These are phyloP conservation scores for Podarcis raffonei DNA, from an alignment of 2,113 vertebrate species.

Conservation along the genomic window DNA sequence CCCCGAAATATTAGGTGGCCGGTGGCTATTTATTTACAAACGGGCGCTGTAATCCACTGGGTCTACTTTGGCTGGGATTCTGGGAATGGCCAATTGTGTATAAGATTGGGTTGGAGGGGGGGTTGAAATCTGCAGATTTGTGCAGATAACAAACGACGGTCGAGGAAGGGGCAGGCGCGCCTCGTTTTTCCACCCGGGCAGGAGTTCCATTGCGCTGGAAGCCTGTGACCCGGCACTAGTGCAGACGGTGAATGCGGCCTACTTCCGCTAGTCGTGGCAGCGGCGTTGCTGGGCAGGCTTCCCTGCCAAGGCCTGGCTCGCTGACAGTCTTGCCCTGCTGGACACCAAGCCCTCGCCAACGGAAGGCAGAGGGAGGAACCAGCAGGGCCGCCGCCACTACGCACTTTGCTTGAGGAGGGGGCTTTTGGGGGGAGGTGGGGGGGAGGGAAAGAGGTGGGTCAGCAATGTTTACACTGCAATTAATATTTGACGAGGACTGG, in stretches of 20 bases:
- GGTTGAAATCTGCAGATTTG: neutral
- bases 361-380: neutral
- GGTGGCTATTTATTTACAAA: neutral
- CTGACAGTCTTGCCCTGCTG: neutral
- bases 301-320: neutral
- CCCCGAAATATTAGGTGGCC: neutral
- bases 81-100: neutral
- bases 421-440: neutral
- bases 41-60: neutral
- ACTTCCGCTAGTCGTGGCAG: neutral
- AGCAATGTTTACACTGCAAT: accelerated
- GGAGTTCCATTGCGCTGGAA: accelerated
- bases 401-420: neutral
- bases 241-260: neutral
- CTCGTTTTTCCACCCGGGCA: neutral
- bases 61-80: neutral
- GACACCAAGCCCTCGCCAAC: neutral
- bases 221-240: neutral
- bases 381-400: neutral
- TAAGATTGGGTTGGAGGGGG: no score
- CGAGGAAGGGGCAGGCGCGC: neutral
- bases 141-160: neutral
- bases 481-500: accelerated
- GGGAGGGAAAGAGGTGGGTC: accelerated
- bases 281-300: neutral